phyloP scores from a whole-genome alignment of 2,113 vertebrate species.

The Vulpes vulpes region DNA sequence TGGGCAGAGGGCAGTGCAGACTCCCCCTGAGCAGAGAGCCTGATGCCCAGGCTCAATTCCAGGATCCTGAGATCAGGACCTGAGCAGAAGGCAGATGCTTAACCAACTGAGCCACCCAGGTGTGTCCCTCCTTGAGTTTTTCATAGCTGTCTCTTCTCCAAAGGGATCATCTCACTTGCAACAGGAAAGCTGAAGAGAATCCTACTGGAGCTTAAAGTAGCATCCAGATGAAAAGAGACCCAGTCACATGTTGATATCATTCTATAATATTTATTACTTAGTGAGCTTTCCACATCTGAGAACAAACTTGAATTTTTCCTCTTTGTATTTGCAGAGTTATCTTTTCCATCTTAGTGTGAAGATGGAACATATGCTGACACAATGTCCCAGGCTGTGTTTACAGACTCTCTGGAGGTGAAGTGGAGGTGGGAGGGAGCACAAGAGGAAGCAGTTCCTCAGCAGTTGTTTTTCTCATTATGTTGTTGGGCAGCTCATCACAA shows the following conservation, averaged over 20 bases:
- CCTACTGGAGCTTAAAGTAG: background rate
- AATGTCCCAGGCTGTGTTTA: background rate
- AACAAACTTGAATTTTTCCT: background rate
- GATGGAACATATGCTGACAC: background rate
- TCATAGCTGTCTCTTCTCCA: background rate
- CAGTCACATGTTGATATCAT: background rate
- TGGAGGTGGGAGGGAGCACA: background rate
- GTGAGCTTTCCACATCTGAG: background rate
- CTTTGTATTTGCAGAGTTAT: constrained; percentile 50
- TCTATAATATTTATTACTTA: constrained; percentile 12
- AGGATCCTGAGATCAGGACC: background rate
- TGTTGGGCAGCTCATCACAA: background rate
- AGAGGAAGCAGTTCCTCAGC: background rate
- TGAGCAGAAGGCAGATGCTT: background rate
- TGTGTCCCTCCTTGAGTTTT: background rate
- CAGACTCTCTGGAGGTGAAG: constrained; percentile 17
- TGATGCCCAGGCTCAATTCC: background rate
- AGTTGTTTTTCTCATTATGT: constrained; percentile 62
- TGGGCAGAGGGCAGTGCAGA: background rate
- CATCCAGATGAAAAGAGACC: background rate
- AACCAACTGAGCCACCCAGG: background rate
- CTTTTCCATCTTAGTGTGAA: constrained; percentile 48
- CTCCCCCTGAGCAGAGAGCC: background rate
- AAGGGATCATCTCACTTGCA: background rate
- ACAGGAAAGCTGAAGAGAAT: background rate